A percentile compares a stretch with the other conserved stretches of the same genome.
phyloP scores from a whole-genome alignment of 2,888 invertebrate genomes.

The Diplazon laetatorius region DNA sequence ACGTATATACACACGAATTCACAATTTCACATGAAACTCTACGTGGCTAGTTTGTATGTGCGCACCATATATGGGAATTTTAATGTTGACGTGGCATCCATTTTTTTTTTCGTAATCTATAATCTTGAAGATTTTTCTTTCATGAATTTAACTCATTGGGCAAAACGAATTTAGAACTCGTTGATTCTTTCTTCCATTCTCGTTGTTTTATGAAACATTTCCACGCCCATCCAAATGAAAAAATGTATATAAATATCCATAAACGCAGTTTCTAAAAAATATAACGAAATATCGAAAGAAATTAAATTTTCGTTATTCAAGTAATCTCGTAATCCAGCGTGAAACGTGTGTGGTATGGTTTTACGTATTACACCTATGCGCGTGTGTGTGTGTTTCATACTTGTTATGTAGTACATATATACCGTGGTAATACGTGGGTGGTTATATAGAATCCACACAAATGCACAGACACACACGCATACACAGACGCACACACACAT shows the following conservation, averaged over 20 bases:
- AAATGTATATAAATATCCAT: no score
- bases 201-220: no score
- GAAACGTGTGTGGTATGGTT: neutral
- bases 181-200: no score
- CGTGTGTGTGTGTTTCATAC: slow-evolving; percentile 25
- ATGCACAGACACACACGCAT: slow-evolving; percentile 17
- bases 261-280: no score
- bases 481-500: slow-evolving; percentile 30
- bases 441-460: neutral
- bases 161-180: no score
- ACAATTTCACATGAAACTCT: slow-evolving; percentile 3
- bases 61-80: neutral
- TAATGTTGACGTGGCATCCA: neutral
- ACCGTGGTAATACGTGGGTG: slow-evolving; percentile 23
- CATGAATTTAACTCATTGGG: no score
- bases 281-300: no score
- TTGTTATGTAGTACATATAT: slow-evolving; percentile 28
- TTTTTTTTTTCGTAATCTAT: neutral
- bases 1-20: neutral
- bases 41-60: neutral
- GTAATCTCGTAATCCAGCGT: neutral
- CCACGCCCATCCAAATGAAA: no score
- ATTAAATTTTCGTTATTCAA: no score
- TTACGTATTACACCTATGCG: slow-evolving; percentile 9
- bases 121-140: no score